phyloP scores from a whole-genome alignment of 2,113 vertebrate species.

The Bujurquina vittata region DNA sequence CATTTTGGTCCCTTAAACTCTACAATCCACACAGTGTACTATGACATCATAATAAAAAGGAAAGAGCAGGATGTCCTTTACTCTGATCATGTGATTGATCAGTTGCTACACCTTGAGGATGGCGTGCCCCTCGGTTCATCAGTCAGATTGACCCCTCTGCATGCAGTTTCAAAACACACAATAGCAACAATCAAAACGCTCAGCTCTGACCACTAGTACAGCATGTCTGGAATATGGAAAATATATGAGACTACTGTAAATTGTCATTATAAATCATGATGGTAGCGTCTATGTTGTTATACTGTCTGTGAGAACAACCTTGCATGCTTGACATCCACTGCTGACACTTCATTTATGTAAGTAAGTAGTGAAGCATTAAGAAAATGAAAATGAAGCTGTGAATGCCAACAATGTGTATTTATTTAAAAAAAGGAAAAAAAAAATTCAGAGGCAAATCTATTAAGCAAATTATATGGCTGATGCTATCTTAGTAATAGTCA shows the following conservation, averaged over 20 bases:
- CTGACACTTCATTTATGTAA: neutral
- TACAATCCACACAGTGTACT: neutral
- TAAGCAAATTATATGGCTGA: neutral
- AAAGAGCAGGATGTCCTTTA: neutral
- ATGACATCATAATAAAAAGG: neutral
- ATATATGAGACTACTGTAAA: too few relatives aligned
- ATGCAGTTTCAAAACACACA: neutral
- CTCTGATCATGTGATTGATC: neutral
- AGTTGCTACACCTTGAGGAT: too few relatives aligned
- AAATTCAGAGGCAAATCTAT: neutral
- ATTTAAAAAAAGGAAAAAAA: too few relatives aligned
- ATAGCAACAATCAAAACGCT: neutral
- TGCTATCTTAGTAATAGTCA: neutral
- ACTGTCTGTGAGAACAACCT: neutral
- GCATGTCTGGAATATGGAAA: too few relatives aligned
- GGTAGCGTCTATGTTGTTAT: rapidly evolving
- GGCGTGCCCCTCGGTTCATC: neutral
- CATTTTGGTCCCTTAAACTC: neutral
- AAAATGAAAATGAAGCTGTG: neutral
- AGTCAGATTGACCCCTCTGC: neutral
- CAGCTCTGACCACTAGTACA: neutral
- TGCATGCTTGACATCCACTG: neutral
- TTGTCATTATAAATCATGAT: neutral
- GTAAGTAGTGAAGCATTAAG: neutral
- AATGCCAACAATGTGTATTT: neutral